Percentiles rank a stretch among this genome's conserved stretches.
These are phyloP conservation scores for Hypercompe scribonia DNA, from an alignment of 2,888 invertebrate genomes.

Conservation along the genomic window DNA sequence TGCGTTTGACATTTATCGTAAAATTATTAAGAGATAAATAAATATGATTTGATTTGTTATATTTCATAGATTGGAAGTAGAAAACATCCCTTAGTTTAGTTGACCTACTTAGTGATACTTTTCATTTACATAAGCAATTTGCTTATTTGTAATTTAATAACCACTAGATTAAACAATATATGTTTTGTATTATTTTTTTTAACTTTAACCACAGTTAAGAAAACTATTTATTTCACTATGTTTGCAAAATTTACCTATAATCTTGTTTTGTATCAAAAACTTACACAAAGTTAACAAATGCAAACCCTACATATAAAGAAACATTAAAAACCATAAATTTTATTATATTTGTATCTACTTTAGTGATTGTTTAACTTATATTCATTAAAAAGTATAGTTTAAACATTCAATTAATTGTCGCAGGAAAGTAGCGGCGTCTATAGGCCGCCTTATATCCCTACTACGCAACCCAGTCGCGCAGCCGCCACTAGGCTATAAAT, in stretches of 20 bases:
- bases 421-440: conserved; percentile 35
- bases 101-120: too few species aligned
- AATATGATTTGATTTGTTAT: too few species aligned
- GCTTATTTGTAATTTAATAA: too few species aligned
- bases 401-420: background rate
- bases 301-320: background rate
- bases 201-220: too few species aligned
- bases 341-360: background rate
- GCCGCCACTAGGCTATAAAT: conserved; percentile 79
- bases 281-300: background rate
- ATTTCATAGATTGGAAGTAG: too few species aligned
- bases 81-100: too few species aligned
- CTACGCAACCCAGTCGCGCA: conserved; percentile 74
- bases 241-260: background rate
- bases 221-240: too few species aligned
- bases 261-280: background rate
- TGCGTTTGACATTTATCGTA: too few species aligned
- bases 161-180: too few species aligned
- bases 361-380: background rate
- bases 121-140: too few species aligned
- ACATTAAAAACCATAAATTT: background rate
- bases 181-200: too few species aligned
- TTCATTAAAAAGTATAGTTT: background rate
- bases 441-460: conserved; percentile 75
- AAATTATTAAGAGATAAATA: too few species aligned